Conservation (phyloP, 2,113 vertebrate genomes). For the Triplophysa rosa region DNA sequence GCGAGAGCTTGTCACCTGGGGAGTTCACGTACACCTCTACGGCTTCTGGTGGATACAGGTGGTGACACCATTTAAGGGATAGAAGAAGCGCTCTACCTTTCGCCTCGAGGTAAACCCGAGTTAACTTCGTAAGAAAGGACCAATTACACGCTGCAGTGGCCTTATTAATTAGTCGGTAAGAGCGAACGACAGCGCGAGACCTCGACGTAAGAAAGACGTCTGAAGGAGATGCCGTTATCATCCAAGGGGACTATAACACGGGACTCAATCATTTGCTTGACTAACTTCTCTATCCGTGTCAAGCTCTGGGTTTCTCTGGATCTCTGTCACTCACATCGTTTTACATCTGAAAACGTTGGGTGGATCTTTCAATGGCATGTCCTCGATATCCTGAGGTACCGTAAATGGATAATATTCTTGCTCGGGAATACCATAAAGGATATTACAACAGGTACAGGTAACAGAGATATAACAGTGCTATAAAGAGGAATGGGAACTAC, state of each 20-base stretch:
- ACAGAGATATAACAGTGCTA: not conserved
- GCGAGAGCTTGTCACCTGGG: not conserved
- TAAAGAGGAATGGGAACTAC: not conserved
- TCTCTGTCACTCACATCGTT: constrained; percentile 37
- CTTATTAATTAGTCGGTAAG: constrained; percentile 75
- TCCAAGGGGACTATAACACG: constrained; percentile 39
- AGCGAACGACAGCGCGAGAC: constrained; percentile 7
- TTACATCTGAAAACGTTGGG: constrained; percentile 15
- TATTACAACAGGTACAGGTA: not conserved
- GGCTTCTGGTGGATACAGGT: constrained; percentile 16
- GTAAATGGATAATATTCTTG: constrained; percentile 2
- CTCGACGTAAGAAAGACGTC: constrained; percentile 12
- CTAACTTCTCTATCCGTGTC: constrained; percentile 48
- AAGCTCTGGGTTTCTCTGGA: constrained; percentile 36
- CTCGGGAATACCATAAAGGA: constrained; percentile 27
- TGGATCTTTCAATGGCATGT: not conserved
- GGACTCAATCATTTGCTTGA: constrained; percentile 45
- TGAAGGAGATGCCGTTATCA: constrained; percentile 39
- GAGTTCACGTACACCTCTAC: not conserved
- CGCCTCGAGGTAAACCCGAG: constrained; percentile 70
- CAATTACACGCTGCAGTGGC: constrained; percentile 78
- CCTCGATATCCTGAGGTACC: constrained; percentile 23
- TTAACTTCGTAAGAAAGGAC: constrained; percentile 75
- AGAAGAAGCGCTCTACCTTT: constrained; percentile 65
- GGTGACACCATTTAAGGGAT: not conserved